phyloP scores from a whole-genome alignment of 2,888 invertebrate species.

The Limnephilus lunatus region DNA sequence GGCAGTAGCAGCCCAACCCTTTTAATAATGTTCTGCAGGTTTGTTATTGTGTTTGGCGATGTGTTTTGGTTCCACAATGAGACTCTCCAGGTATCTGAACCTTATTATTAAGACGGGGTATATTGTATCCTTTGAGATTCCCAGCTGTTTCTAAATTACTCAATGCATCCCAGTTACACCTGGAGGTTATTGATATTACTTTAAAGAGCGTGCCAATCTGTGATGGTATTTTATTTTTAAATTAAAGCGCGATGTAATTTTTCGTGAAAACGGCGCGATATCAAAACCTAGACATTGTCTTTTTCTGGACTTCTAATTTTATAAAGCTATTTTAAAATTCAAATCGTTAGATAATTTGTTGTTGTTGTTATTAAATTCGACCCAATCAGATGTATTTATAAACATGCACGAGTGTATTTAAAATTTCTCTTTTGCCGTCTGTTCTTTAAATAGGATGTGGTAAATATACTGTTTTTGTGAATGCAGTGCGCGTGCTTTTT shows the following conservation, averaged over 20 bases:
- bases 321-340: neutral
- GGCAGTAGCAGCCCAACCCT: neutral
- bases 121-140: neutral
- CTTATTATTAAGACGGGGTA: too few species aligned
- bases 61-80: neutral
- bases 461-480: neutral
- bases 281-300: neutral
- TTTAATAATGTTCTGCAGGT: neutral
- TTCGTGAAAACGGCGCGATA: neutral
- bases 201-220: too few species aligned
- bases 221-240: too few species aligned
- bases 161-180: neutral
- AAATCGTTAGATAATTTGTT: neutral
- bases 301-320: neutral
- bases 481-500: constrained; percentile 29
- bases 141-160: too few species aligned
- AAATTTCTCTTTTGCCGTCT: neutral
- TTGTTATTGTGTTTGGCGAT: neutral
- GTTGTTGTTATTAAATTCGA: neutral
- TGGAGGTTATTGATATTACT: neutral
- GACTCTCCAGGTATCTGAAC: too few species aligned
- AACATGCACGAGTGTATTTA: neutral
- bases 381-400: neutral
- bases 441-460: neutral
- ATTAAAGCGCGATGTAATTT: neutral